Evolutionary conservation across 2,888 invertebrate genomes (phyloP), one percentile per base, ranked within the genome.

Genomic region (Belgica antarctica): DNA sequence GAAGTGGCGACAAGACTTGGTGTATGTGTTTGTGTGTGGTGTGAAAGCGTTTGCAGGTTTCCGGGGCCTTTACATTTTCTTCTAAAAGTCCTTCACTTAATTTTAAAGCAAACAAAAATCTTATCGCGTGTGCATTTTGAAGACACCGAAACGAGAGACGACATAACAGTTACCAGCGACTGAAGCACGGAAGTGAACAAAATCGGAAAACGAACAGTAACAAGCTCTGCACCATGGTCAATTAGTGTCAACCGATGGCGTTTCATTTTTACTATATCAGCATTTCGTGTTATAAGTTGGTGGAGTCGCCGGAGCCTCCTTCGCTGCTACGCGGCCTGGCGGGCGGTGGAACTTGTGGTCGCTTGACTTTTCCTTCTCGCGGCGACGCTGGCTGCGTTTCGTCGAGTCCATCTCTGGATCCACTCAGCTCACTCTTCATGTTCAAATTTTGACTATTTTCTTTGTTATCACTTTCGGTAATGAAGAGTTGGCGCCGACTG

Each of bases 231-330:
- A 41, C 41, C 41, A 41, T 41, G n/a, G 41, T 41, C 41, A n/a
- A 41, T n/a, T 15, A 41, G 41, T 12, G n/a, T 41, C 5, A 41
- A 41, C n/a, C 41, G 41, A 41, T 41, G 41, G 41, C 15, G 41
- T 27, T n/a, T 31, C 28, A 66, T 24, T 27, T 66, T 68, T 68
- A 59, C 70, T 70, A 70, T 36, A 70, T 70, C 24, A 70, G 61
- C 70, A 70, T 70, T 70, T 70, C 70, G 17, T 70, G 70, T 61
- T 70, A 70, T 70, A 70, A 70, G 34, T 70, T 59, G 15, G 70
- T 70, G n/a, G 59, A 41, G 19, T 70, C 70, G 19, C 34, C 31
- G n/a, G 31, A 19, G 70, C 41, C 36, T n/a, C n/a, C n/a, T 22
- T 59, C 61, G 27, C 27, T 41, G 17, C 59, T 57, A 17, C 46